Evolutionary conservation across 2,797 vertebrate genomes (phyloP).

Genomic region (Tragelaphus eurycerus): DNA sequence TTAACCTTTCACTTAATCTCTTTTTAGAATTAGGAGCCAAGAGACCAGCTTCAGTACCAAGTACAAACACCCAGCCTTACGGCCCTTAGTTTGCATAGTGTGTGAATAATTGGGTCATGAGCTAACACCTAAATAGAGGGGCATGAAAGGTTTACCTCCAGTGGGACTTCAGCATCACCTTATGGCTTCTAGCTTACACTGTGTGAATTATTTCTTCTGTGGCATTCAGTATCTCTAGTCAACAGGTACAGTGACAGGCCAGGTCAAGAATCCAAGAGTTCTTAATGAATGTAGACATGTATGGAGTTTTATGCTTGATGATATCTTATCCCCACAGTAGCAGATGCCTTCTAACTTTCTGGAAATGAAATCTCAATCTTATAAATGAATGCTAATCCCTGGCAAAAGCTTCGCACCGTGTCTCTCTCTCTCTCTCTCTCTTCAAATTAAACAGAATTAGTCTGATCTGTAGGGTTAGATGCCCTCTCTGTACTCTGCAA

Average conservation of each 20-base stretch:
- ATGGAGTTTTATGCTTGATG: not conserved
- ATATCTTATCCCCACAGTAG: not conserved
- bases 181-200: not conserved
- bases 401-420: not conserved
- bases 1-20: constrained; percentile 4
- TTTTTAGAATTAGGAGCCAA: not conserved
- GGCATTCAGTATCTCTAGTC: not conserved
- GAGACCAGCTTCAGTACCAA: not conserved
- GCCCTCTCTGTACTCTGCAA: not conserved
- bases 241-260: not conserved
- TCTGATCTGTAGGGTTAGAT: not conserved
- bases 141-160: not conserved
- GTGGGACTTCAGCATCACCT: not conserved
- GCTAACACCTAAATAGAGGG: not conserved
- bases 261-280: not conserved
- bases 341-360: not conserved
- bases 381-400: constrained; percentile 39
- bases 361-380: constrained; percentile 5
- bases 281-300: not conserved
- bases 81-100: not conserved
- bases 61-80: not conserved
- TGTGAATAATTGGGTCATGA: constrained; percentile 24
- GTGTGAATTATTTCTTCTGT: not conserved
- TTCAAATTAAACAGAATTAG: constrained; percentile 13
- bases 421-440: not conserved